These are phyloP conservation scores for Pseudomyrmex gracilis DNA, from an alignment of 1,140 invertebrate genomes.

Conservation along the genomic window DNA sequence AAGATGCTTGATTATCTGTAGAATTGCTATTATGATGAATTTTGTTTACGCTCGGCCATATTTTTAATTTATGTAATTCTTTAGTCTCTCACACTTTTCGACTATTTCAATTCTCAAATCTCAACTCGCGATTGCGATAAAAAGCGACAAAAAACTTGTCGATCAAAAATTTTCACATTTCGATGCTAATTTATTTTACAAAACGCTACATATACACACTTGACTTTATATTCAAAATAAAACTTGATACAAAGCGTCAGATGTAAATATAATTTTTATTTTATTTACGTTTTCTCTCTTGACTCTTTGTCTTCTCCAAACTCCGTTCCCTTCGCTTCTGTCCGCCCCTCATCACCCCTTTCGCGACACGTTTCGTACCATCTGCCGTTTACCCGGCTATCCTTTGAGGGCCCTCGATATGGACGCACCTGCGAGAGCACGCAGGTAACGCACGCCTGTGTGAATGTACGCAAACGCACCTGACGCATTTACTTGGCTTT, in stretches of 20 bases:
- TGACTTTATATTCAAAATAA: background rate
- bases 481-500: conserved; percentile 53
- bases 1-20: background rate
- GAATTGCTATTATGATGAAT: no score
- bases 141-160: background rate
- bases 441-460: conserved; percentile 42
- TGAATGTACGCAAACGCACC: conserved; percentile 38
- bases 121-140: background rate
- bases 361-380: conserved; percentile 38
- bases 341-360: conserved; percentile 27
- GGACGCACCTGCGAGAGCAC: conserved; percentile 36
- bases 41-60: background rate
- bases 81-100: background rate
- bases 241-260: background rate
- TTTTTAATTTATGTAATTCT: no score
- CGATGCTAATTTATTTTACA: background rate
- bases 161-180: background rate
- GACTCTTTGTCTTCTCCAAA: conserved; percentile 4
- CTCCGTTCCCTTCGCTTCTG: background rate
- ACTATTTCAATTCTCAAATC: background rate
- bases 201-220: background rate
- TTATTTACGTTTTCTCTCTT: background rate
- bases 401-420: conserved; percentile 40
- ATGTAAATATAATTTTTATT: background rate
- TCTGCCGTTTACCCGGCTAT: conserved; percentile 51